A percentile compares a stretch with the other conserved stretches of the same genome.
These are phyloP conservation scores for Carassius auratus DNA, from an alignment of 2,113 vertebrate species.

Conservation along the genomic window DNA sequence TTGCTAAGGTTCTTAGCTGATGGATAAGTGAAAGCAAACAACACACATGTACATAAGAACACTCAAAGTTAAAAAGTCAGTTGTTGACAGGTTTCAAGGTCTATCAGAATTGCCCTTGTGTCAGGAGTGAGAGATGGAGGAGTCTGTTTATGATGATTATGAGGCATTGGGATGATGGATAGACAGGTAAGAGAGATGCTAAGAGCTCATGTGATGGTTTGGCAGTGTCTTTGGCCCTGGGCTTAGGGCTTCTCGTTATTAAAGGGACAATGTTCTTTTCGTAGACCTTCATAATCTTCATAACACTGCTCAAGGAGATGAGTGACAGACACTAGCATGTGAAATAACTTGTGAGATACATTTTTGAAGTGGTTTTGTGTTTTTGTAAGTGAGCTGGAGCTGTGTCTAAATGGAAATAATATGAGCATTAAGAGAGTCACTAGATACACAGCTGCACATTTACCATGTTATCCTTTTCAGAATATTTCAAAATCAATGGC, in stretches of 20 bases:
- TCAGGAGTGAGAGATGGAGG: conserved; percentile 5
- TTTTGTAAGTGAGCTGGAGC: background rate
- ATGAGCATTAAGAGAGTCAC: background rate
- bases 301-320: conserved; percentile 52
- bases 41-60: background rate
- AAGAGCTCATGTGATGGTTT: conserved; percentile 59
- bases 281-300: conserved; percentile 52
- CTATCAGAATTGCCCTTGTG: background rate
- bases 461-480: background rate
- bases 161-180: conserved; percentile 61
- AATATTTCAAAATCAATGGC: background rate
- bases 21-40: background rate
- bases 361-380: background rate
- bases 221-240: conserved; percentile 59
- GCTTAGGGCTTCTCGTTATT: conserved; percentile 56
- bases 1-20: background rate
- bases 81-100: conserved; percentile 52
- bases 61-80: background rate
- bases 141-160: conserved; percentile 59
- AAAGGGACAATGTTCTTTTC: conserved; percentile 54
- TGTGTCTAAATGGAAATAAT: background rate
- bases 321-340: background rate
- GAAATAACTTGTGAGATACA: conserved; percentile 28
- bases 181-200: conserved; percentile 50
- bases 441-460: background rate